These are phyloP conservation scores for Stratiomys singularior DNA, from an alignment of 2,888 invertebrate species.

Conservation along the genomic window DNA sequence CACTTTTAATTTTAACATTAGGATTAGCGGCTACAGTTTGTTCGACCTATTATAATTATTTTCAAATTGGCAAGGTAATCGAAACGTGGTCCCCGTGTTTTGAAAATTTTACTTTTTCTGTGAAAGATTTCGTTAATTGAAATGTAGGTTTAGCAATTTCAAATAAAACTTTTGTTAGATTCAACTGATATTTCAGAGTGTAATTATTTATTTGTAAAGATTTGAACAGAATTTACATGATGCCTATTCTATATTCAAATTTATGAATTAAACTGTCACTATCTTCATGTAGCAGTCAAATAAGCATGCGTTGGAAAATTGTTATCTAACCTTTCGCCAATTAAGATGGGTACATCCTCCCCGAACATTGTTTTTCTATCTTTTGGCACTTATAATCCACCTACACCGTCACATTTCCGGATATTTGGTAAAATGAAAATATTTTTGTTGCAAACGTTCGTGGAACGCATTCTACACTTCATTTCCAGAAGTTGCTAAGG, in stretches of 20 bases:
- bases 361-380: constrained; percentile 78
- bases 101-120: constrained; percentile 68
- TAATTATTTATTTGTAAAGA: not conserved
- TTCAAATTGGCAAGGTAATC: constrained; percentile 72
- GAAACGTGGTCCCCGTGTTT: constrained; percentile 80
- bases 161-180: not conserved
- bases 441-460: not conserved
- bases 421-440: constrained; percentile 84
- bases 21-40: constrained; percentile 74
- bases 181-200: too few relatives aligned
- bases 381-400: constrained; percentile 96
- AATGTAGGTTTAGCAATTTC: not conserved
- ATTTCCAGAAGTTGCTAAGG: constrained; percentile 84
- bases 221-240: too few relatives aligned
- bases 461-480: constrained; percentile 26
- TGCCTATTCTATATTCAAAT: too few relatives aligned
- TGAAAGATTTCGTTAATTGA: constrained; percentile 39
- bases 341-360: constrained; percentile 3
- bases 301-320: constrained; percentile 8
- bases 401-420: constrained; percentile 95
- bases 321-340: not conserved
- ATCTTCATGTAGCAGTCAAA: not conserved
- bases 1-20: constrained; percentile 70
- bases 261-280: not conserved
- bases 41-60: constrained; percentile 78